Evolutionary conservation across 2,113 vertebrate genomes (phyloP).

Genomic region (Ailuropoda melanoleuca): DNA sequence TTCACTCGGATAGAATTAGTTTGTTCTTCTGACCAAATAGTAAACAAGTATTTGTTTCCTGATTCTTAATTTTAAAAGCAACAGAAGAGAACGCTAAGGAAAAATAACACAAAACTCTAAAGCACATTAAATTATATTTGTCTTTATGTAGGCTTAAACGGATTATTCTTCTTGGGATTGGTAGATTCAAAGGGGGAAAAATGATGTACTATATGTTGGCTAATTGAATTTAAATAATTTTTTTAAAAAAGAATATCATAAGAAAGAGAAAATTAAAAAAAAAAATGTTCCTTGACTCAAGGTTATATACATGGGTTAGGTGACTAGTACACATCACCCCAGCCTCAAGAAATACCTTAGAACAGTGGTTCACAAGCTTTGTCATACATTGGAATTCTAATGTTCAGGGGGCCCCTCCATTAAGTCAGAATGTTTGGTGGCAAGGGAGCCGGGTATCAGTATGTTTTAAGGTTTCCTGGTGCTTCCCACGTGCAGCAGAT

Average conservation of each 20-base stretch:
- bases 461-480: background rate
- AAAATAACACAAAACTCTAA: constrained; percentile 3
- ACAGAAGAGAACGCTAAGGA: background rate
- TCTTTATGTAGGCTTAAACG: background rate
- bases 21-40: background rate
- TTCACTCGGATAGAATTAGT: background rate
- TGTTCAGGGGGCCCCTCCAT: too few relatives aligned
- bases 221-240: too few relatives aligned
- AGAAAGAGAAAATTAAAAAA: too few relatives aligned
- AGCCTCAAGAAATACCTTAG: background rate
- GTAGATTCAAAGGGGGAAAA: background rate
- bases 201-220: background rate
- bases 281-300: background rate
- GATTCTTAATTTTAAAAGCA: constrained; percentile 12
- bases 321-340: background rate
- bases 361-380: background rate
- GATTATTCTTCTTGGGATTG: background rate
- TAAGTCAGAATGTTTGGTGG: background rate
- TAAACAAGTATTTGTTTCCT: background rate
- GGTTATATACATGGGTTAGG: background rate
- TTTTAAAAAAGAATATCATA: too few relatives aligned
- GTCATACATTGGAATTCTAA: background rate
- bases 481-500: background rate
- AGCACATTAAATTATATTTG: background rate
- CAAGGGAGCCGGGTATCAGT: background rate